Evolutionary conservation across 2,888 invertebrate genomes (phyloP).

Genomic region (Campoplex nolae): DNA sequence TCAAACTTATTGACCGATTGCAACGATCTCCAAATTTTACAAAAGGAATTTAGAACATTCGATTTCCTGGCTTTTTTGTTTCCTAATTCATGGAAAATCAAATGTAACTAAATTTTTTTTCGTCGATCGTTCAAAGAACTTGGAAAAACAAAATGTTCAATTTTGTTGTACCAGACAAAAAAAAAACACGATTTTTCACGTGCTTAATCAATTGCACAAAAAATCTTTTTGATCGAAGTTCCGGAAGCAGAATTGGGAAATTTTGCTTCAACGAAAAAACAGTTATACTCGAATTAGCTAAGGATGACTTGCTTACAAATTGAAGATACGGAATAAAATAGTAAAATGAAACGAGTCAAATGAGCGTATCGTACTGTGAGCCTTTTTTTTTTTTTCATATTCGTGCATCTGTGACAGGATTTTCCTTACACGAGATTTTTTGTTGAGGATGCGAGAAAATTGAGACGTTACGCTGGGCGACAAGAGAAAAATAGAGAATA

Average conservation of each 20-base stretch:
- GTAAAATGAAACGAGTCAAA: conserved; percentile 1
- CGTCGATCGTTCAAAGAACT: too few relatives aligned
- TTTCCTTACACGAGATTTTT: not conserved
- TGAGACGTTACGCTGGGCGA: conserved; percentile 68
- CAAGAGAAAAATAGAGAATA: conserved; percentile 37
- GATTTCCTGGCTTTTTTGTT: not conserved
- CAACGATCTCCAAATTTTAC: not conserved
- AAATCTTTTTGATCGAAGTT: too few relatives aligned
- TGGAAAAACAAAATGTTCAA: too few relatives aligned
- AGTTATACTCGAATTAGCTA: not conserved
- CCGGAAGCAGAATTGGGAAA: not conserved
- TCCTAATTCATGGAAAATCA: not conserved
- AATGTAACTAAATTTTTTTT: not conserved
- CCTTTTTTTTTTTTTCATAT: not conserved
- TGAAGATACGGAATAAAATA: not conserved
- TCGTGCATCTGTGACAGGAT: not conserved
- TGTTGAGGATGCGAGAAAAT: conserved; percentile 62
- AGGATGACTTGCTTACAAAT: not conserved
- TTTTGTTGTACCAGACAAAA: too few relatives aligned
- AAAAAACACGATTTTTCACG: too few relatives aligned
- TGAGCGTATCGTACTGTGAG: not conserved
- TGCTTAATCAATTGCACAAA: too few relatives aligned
- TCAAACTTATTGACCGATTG: not conserved
- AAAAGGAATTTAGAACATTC: not conserved
- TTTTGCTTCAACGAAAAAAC: not conserved